A percentile compares a stretch with the other conserved stretches of the same genome.
phyloP scores from a whole-genome alignment of 2,113 vertebrate genomes.

The Lophotis ruficrista region DNA sequence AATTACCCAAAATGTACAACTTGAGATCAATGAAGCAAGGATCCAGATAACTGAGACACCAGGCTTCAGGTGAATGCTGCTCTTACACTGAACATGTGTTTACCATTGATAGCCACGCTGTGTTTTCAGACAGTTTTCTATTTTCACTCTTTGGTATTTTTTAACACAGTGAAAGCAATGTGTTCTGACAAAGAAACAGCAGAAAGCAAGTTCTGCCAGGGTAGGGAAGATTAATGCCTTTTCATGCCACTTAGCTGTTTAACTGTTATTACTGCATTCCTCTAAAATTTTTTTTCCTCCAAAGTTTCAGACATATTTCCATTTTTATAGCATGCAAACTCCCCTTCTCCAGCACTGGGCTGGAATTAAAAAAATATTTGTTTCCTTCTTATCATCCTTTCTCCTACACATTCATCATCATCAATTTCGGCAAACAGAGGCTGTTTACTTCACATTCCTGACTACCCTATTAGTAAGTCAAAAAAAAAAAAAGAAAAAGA shows the following conservation, averaged over 20 bases:
- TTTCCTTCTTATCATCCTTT: conserved; percentile 16
- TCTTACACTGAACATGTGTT: neutral
- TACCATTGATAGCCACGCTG: neutral
- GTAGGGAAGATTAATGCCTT: conserved; percentile 25
- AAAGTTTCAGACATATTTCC: conserved; percentile 27
- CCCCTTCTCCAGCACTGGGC: neutral
- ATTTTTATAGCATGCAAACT: neutral
- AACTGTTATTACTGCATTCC: conserved; percentile 7
- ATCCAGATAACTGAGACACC: neutral
- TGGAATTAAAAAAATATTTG: neutral
- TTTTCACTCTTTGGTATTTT: neutral
- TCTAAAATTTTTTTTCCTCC: neutral
- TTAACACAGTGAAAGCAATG: neutral
- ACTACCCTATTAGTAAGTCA: neutral
- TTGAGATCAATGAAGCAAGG: neutral
- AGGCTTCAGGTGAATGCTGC: neutral
- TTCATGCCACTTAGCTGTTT: neutral
- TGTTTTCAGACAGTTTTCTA: neutral
- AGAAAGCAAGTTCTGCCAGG: neutral
- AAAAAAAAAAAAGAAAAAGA: neutral
- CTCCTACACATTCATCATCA: neutral
- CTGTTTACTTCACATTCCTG: neutral
- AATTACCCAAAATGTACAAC: neutral
- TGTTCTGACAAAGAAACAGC: neutral
- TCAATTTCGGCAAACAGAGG: neutral